Evolutionary conservation across 2,113 vertebrate species (phyloP).

Genomic region (Cavia porcellus): DNA sequence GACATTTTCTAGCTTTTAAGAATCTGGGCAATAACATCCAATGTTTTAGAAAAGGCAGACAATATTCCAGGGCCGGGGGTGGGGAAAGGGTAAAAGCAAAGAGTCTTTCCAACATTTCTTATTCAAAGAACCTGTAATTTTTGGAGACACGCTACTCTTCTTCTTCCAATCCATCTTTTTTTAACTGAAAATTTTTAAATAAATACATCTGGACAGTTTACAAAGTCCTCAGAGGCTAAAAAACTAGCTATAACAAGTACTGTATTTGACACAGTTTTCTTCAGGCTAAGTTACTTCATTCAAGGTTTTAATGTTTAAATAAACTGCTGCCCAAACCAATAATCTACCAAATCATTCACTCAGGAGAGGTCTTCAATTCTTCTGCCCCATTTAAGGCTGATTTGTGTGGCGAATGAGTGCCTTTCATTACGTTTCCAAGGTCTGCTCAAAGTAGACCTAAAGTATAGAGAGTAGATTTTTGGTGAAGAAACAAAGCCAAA

Average conservation of each 20-base stretch:
- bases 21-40: constrained; percentile 10
- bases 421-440: constrained; percentile 82
- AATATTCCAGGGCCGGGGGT: not conserved
- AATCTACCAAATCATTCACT: constrained; percentile 88
- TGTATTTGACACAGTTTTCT: constrained; percentile 90
- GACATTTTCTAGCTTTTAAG: not conserved
- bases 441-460: constrained; percentile 65
- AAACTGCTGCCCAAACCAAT: constrained; percentile 91
- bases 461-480: constrained; percentile 62
- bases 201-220: constrained; percentile 91
- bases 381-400: constrained; percentile 82
- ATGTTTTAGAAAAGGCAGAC: constrained; percentile 24
- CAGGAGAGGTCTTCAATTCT: constrained; percentile 86
- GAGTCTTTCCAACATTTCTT: constrained; percentile 10
- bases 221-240: constrained; percentile 88
- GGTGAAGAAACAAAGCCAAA: not conserved
- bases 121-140: constrained; percentile 70
- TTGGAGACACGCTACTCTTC: constrained; percentile 49
- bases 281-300: constrained; percentile 89
- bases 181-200: constrained; percentile 84
- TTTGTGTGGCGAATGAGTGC: constrained; percentile 77
- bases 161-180: constrained; percentile 74
- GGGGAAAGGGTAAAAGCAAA: not conserved
- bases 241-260: constrained; percentile 87
- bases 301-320: constrained; percentile 90